phyloP scores from a whole-genome alignment of 2,888 invertebrate species.

The Lasius fuliginosus region DNA sequence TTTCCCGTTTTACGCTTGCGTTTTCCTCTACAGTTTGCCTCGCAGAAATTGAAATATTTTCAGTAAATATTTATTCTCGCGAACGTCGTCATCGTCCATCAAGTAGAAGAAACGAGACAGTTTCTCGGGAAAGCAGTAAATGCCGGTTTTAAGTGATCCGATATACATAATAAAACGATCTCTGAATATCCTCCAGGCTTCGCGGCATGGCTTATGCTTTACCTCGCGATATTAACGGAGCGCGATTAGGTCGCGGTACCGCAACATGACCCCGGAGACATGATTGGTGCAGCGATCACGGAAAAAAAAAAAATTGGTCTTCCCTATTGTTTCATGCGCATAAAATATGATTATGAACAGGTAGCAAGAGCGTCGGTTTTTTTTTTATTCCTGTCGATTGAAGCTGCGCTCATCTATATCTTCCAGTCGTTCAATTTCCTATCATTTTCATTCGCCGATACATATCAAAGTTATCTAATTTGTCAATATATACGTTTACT shows the following conservation, averaged over 20 bases:
- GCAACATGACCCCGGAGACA: slow-evolving; percentile 68
- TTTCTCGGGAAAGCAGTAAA: background rate
- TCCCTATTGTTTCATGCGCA: slow-evolving; percentile 59
- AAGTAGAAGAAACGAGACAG: background rate
- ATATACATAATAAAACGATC: slow-evolving; percentile 25
- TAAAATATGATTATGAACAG: slow-evolving; percentile 30
- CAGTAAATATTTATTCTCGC: background rate
- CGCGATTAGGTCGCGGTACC: slow-evolving; percentile 73
- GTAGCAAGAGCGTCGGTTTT: slow-evolving; percentile 11
- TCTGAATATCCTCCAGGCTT: slow-evolving; percentile 1
- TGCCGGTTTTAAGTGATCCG: background rate
- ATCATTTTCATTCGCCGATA: background rate
- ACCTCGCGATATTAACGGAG: slow-evolving; percentile 70
- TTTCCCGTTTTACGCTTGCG: background rate
- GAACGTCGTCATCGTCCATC: background rate
- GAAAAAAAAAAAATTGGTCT: slow-evolving; percentile 53
- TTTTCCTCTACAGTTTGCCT: background rate
- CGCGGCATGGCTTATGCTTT: background rate
- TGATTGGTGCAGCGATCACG: slow-evolving; percentile 52
- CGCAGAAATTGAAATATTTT: background rate
- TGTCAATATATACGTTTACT: background rate
- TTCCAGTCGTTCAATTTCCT: background rate
- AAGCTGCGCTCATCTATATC: background rate
- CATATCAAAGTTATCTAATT: background rate
- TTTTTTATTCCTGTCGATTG: background rate